phyloP scores from a whole-genome alignment of 2,113 vertebrate genomes.

The Cebidichthys violaceus region DNA sequence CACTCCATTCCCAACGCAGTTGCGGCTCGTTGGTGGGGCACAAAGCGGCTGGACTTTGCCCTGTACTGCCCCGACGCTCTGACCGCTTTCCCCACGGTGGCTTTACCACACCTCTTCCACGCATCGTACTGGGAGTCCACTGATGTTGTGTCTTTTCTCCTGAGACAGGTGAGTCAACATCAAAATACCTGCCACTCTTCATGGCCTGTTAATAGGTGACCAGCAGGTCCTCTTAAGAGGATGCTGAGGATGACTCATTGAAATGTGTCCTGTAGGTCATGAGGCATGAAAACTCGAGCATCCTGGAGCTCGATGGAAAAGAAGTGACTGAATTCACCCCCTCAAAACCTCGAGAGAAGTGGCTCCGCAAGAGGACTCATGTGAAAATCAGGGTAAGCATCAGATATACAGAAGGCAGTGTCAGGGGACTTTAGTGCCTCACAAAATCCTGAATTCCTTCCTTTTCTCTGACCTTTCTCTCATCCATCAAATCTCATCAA shows the following conservation, averaged over 20 bases:
- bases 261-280: slow-evolving; percentile 86
- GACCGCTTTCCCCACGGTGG: slow-evolving; percentile 93
- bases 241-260: slow-evolving; percentile 11
- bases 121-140: slow-evolving; percentile 99
- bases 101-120: slow-evolving; percentile 95
- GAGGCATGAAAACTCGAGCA: slow-evolving; percentile 92
- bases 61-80: slow-evolving; percentile 95
- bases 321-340: slow-evolving; percentile 95
- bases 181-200: background rate
- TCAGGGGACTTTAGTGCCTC: background rate
- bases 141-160: slow-evolving; percentile 93
- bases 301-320: slow-evolving; percentile 94
- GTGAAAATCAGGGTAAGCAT: slow-evolving; percentile 92
- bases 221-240: background rate
- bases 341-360: slow-evolving; percentile 94
- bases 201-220: slow-evolving; percentile 7
- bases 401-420: background rate
- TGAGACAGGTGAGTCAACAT: slow-evolving; percentile 82
- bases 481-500: background rate
- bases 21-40: slow-evolving; percentile 96
- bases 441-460: background rate
- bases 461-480: background rate
- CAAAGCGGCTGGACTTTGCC: slow-evolving; percentile 95
- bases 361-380: slow-evolving; percentile 94
- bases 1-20: slow-evolving; percentile 79